Evolutionary conservation across 2,113 vertebrate species (phyloP).

Genomic region (Gobio gobio): DNA sequence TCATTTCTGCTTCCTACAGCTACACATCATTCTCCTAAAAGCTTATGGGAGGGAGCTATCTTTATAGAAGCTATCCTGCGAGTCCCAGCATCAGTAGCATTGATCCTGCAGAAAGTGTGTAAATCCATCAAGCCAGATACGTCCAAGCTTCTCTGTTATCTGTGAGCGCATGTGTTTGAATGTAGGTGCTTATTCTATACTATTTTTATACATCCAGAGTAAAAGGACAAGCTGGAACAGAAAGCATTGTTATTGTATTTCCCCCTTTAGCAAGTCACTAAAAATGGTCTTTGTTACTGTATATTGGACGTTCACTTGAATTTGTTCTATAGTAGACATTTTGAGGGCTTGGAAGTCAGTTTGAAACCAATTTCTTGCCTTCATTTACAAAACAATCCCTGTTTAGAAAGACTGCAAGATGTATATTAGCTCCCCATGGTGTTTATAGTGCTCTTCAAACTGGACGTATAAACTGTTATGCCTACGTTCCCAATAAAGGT

Average conservation of each 20-base stretch:
- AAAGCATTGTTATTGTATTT: neutral
- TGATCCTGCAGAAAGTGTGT: slow-evolving; percentile 15
- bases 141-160: neutral
- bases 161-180: neutral
- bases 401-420: neutral
- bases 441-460: neutral
- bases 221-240: neutral
- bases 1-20: neutral
- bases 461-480: no score
- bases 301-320: neutral
- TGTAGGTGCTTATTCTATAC: neutral
- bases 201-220: slow-evolving; percentile 1
- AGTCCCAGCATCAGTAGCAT: slow-evolving; percentile 13
- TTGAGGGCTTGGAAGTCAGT: neutral
- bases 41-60: neutral
- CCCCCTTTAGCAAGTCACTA: neutral
- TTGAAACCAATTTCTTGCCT: neutral
- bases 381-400: neutral
- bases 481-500: no score
- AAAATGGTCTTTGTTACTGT: neutral
- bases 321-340: neutral
- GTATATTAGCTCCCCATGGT: neutral
- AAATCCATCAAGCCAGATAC: slow-evolving; percentile 20
- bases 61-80: slow-evolving; percentile 6
- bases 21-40: slow-evolving; percentile 7